phyloP scores from a whole-genome alignment of 2,113 vertebrate species.

The Embiotoca jacksoni region DNA sequence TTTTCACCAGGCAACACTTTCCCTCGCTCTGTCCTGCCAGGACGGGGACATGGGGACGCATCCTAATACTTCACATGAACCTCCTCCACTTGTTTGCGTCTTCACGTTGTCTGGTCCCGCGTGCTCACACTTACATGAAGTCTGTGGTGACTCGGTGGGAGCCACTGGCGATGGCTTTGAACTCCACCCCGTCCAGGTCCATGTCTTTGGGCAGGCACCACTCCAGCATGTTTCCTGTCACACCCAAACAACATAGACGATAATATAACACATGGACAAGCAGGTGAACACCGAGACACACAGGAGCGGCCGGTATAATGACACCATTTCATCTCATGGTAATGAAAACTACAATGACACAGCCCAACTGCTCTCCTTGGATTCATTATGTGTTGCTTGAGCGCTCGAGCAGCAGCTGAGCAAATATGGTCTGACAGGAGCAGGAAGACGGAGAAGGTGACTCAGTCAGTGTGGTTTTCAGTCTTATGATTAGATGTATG shows the following conservation, averaged over 20 bases:
- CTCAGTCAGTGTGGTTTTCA: slow-evolving; percentile 42
- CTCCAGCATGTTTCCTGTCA: slow-evolving; percentile 94
- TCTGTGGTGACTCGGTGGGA: slow-evolving; percentile 95
- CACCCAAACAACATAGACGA: slow-evolving; percentile 34
- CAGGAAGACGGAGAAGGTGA: slow-evolving; percentile 41
- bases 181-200: slow-evolving; percentile 94
- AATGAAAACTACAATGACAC: background rate
- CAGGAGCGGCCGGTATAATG: background rate
- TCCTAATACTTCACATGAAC: slow-evolving; percentile 37
- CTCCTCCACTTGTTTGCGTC: background rate
- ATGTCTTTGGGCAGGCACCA: slow-evolving; percentile 97
- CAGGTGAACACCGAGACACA: background rate
- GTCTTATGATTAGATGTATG: slow-evolving; percentile 1
- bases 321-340: background rate
- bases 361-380: slow-evolving; percentile 7
- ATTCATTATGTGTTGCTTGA: slow-evolving; percentile 30
- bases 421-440: slow-evolving; percentile 48
- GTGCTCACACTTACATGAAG: slow-evolving; percentile 91
- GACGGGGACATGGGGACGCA: slow-evolving; percentile 36
- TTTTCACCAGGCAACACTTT: slow-evolving; percentile 51
- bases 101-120: background rate
- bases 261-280: background rate
- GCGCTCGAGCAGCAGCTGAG: slow-evolving; percentile 55
- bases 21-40: slow-evolving; percentile 43
- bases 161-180: slow-evolving; percentile 97